A percentile compares a stretch with the other conserved stretches of the same genome.
Evolutionary conservation across 2,888 invertebrate genomes (phyloP).

Genomic region (Lasioglossum vierecki): DNA sequence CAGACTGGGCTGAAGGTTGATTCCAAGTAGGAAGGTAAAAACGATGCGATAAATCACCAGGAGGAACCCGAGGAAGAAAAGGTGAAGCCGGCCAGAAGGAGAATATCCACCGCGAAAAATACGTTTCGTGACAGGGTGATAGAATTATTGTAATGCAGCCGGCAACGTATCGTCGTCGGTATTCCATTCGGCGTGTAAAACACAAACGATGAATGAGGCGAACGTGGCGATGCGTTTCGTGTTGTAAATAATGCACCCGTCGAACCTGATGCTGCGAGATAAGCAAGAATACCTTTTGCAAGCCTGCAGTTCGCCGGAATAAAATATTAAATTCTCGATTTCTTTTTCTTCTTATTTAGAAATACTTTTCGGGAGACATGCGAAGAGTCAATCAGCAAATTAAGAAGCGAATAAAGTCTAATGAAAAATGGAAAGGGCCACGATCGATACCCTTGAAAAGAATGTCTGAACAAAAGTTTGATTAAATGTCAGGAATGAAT

Average conservation of each 20-base stretch:
- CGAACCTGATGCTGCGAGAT: not conserved
- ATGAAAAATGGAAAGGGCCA: too few relatives aligned
- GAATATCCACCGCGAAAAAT: constrained; percentile 37
- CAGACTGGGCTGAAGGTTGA: constrained; percentile 10
- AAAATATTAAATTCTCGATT: not conserved
- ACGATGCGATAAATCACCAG: constrained; percentile 56
- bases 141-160: constrained; percentile 47
- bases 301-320: not conserved
- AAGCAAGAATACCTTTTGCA: not conserved
- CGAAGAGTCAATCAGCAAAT: not conserved
- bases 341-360: not conserved
- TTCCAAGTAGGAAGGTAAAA: constrained; percentile 13
- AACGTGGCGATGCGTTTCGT: constrained; percentile 23
- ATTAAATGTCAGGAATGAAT: too few relatives aligned
- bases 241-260: constrained; percentile 36
- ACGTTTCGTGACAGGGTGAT: constrained; percentile 21
- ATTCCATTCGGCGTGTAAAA: constrained; percentile 31
- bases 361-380: not conserved
- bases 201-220: constrained; percentile 8
- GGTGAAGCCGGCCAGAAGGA: constrained; percentile 37
- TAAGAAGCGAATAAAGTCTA: not conserved
- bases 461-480: too few relatives aligned
- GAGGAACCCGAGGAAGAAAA: constrained; percentile 34
- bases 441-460: too few relatives aligned
- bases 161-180: constrained; percentile 24